Conservation (phyloP, 2,113 vertebrate genomes). For the Heterotilapia buettikoferi region DNA sequence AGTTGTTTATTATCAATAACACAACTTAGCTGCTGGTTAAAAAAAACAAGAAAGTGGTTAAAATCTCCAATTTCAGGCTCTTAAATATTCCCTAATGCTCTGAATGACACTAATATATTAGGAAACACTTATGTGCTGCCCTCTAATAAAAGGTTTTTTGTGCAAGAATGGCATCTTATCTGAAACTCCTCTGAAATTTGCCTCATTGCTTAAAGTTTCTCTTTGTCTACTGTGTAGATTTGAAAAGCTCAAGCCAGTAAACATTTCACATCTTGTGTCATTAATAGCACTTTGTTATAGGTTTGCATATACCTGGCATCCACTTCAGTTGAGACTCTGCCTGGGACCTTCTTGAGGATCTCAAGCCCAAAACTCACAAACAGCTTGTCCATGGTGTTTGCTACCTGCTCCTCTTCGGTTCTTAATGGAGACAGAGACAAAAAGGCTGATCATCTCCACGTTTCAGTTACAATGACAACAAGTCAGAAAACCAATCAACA, state of each 20-base stretch:
- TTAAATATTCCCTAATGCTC: neutral
- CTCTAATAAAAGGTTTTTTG: neutral
- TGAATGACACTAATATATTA: neutral
- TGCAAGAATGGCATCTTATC: neutral
- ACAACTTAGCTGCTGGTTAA: neutral
- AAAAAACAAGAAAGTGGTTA: neutral
- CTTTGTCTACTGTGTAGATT: neutral
- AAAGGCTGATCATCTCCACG: neutral
- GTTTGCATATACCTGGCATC: slow-evolving; percentile 82
- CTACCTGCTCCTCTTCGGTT: slow-evolving; percentile 84
- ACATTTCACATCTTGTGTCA: neutral
- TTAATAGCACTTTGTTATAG: neutral
- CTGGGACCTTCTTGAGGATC: slow-evolving; percentile 94
- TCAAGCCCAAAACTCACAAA: slow-evolving; percentile 91
- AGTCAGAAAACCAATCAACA: neutral
- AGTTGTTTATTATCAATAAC: neutral
- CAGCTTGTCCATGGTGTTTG: slow-evolving; percentile 87
- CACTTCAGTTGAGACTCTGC: slow-evolving; percentile 95
- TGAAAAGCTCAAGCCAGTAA: neutral
- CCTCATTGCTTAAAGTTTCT: neutral
- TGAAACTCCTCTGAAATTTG: neutral
- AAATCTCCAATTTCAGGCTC: neutral
- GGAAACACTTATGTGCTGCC: neutral
- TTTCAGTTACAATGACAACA: neutral
- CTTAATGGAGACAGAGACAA: slow-evolving; percentile 50